phyloP scores from a whole-genome alignment of 2,797 vertebrate genomes.

The Hipposideros larvatus region DNA sequence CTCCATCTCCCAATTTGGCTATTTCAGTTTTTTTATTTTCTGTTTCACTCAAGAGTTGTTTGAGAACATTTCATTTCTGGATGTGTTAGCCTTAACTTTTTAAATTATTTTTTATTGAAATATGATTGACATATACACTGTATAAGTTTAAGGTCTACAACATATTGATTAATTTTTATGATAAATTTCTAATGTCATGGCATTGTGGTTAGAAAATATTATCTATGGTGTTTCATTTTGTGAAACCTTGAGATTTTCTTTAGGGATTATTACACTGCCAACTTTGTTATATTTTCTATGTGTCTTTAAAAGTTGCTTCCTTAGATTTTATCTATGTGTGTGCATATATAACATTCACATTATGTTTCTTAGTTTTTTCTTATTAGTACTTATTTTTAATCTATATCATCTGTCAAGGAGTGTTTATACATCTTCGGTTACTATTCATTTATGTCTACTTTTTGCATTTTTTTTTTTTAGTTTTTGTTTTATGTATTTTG shows the following conservation, averaged over 20 bases:
- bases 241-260: constrained; percentile 35
- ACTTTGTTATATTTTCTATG: not conserved
- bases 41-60: constrained; percentile 15
- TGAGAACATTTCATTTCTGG: not conserved
- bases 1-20: not conserved
- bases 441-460: constrained; percentile 20
- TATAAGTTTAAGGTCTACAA: not conserved
- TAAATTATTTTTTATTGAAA: not conserved
- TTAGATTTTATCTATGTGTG: constrained; percentile 8
- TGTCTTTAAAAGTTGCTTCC: not conserved
- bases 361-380: not conserved
- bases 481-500: constrained; percentile 32
- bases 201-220: not conserved
- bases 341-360: not conserved
- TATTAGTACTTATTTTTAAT: not conserved
- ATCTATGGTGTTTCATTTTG: not conserved
- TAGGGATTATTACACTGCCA: not conserved
- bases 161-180: constrained; percentile 5
- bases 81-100: constrained; percentile 23
- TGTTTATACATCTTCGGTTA: not conserved
- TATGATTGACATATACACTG: not conserved
- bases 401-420: not conserved
- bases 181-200: not conserved
- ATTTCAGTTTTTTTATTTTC: constrained; percentile 38
- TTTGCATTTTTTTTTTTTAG: not conserved